Evolutionary conservation across 2,888 invertebrate genomes (phyloP), one percentile per base, ranked within the genome.

Genomic region (Chymomyza fuscimana): DNA sequence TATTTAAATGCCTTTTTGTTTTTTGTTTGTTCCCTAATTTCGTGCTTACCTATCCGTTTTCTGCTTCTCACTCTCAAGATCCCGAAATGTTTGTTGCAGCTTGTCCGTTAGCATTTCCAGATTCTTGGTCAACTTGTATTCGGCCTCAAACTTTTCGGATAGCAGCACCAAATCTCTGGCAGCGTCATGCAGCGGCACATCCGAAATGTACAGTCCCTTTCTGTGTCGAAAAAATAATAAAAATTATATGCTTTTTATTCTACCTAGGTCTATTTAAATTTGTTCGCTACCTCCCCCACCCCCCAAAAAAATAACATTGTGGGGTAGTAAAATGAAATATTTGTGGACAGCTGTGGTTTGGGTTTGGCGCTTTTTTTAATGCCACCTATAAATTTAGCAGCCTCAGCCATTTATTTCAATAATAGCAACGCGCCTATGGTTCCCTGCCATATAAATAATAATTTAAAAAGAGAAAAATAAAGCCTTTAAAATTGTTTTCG

Each of bases 131-230:
- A 98, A 93, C 90, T 98, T 98, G 92, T 98, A 98, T 92, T 98
- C 98, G 0, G 98, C 98, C 92, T 98, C 98, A 90, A 98, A 98
- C 92, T 98, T 98, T 92, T 98, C 98, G 7, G 98, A 98, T 94
- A 98, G 95, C 83, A 99, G 93, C 7, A 99, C 98, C 88, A 99
- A 93, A 93, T 98, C 98, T 70, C 98, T 93, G 4, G 98, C 98
- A 1, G 98, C 98, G 90, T 98, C 98, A 90, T 98, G 98, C 22
- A 98, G 93, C 3, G 98, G 98, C 75, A 98, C 97, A 92, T 99
- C 98, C 72, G 97, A 97, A 86, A 99, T 95, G 92, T 96, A 97
- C 32, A 99, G 94, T 2, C 98, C 98, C 65, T 97, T 95, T 79
- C 97, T 97, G 89, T 51, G 72, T 19, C 25, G 12, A 4, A 15